Evolutionary conservation across 2,888 invertebrate genomes (phyloP), one percentile per base, ranked within the genome.

Genomic region (Neocrepidodera transversa): DNA sequence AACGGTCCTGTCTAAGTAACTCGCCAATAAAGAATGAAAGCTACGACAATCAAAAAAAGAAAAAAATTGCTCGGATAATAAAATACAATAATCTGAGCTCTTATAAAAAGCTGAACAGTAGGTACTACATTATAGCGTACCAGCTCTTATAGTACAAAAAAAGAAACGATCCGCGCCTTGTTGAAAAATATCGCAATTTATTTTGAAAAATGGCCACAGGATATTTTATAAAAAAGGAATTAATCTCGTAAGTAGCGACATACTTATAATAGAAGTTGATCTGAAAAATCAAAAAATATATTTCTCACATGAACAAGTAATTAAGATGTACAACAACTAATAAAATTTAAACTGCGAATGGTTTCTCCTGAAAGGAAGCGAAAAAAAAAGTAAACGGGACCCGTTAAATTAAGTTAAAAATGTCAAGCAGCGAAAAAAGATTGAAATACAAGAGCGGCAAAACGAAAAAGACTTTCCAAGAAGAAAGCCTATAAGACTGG

Each of bases 321-420:
- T 38, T 38, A 17, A 38, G 38, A 38, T 17, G 38, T 38, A 38
- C 38, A 10, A 2, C 38, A 38, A 17, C n/a, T 35, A 30, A 14
- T 35, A 38, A 38, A 38, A 17, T 38, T 38, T 35, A 13, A 35
- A 35, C 35, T 17, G 38, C 38, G 17, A 38, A 38, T 2, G 38
- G 16, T 17, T 38, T 38, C 38, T 10, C 38, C 10, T 17, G 38
- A 38, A 38, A 35, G 13, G 35, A 13, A 6, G 30, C 28, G 40
- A 38, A 57, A 43, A 35, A 17, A n/a, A n/a, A n/a, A n/a, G n/a
- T n/a, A n/a, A 40, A 38, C 14, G 52, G 45, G 56, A 48, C 68
- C 67, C 63, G 71, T 74, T 78, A 76, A 77, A 77, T 76, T 77
- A 75, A 78, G 76, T 78, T 76, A 73, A 74, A 76, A 78, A 76